Evolutionary conservation across 2,888 invertebrate species (phyloP), one percentile per base, ranked within the genome.

Genomic region (Pristionchus arcanus): DNA sequence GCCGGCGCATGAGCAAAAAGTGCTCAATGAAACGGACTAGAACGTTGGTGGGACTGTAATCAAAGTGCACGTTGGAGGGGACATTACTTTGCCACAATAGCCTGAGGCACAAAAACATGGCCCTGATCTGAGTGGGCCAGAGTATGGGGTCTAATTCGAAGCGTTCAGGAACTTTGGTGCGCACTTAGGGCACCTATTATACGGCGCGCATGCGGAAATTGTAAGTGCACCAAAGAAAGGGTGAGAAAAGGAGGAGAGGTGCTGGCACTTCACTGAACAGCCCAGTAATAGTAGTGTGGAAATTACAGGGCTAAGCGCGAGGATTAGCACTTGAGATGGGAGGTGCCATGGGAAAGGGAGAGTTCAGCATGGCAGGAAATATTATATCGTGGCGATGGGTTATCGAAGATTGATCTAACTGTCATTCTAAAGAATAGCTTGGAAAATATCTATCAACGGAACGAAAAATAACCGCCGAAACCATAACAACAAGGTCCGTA

Each of bases 231-330:
- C 0, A 74, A 34, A 74, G 19, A 34, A 34, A 31, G 34, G 71
- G 16, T 19, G 31, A 71, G 34, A 34, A 37, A 37, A 37, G 37
- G 25, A 37, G 37, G 74, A 74, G 37, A 31, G 34, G 68, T 31
- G 25, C 68, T 71, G 31, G 16, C 68, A 13, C 63, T 71, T 71
- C 68, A n/a, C 66, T 66, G 9, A 7, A 13, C 34, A 42, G 25
- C 37, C 25, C 74, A 21, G 71, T 71, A n/a, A n/a, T n/a, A 37
- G 74, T 34, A 37, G 37, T 19, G 31, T 31, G 15, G 31, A 74
- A 74, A 74, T 74, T 74, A 74, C 74, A 37, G 37, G 74, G 74
- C 74, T 74, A 74, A 74, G 19, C 37, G 37, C 16, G 25, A 1
- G 74, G 74, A 37, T 74, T 74, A 74, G 34, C 15, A 68, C 68